These are phyloP conservation scores for Camponotus pennsylvanicus DNA, from an alignment of 1,140 invertebrate species.

Conservation along the genomic window DNA sequence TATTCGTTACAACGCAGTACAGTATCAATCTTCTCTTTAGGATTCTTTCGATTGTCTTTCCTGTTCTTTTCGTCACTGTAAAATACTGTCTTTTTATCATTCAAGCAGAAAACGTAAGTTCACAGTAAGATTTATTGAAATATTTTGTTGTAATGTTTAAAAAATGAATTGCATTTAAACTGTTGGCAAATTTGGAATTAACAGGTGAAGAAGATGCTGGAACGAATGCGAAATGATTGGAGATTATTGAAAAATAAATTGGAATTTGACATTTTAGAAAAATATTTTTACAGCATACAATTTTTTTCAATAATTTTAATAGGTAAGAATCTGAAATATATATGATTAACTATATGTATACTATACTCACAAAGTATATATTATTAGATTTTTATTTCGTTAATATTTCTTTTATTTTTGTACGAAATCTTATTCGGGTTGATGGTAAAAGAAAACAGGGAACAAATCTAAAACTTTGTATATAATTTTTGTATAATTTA, in stretches of 20 bases:
- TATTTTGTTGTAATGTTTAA: not conserved
- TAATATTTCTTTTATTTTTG: too few relatives aligned
- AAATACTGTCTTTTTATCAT: slow-evolving; percentile 34
- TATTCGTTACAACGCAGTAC: slow-evolving; percentile 26
- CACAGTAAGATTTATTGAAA: not conserved
- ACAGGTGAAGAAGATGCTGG: slow-evolving; percentile 22
- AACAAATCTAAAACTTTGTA: not conserved
- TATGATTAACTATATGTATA: not conserved
- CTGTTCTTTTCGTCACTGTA: not conserved
- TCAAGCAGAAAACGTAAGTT: not conserved
- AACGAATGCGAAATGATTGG: slow-evolving; percentile 28
- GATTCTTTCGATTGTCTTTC: not conserved
- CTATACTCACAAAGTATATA: too few relatives aligned
- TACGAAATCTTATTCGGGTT: too few relatives aligned
- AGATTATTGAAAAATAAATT: slow-evolving; percentile 20
- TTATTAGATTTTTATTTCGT: too few relatives aligned
- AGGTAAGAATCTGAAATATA: slow-evolving; percentile 23
- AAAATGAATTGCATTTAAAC: slow-evolving; percentile 12
- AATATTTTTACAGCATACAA: not conserved
- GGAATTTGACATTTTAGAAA: slow-evolving; percentile 47
- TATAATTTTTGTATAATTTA: not conserved
- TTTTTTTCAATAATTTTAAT: not conserved
- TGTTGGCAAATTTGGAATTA: not conserved
- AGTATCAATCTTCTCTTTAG: slow-evolving; percentile 9
- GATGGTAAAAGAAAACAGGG: too few relatives aligned